Evolutionary conservation across 2,113 vertebrate species (phyloP).

Genomic region (Pedetes capensis): DNA sequence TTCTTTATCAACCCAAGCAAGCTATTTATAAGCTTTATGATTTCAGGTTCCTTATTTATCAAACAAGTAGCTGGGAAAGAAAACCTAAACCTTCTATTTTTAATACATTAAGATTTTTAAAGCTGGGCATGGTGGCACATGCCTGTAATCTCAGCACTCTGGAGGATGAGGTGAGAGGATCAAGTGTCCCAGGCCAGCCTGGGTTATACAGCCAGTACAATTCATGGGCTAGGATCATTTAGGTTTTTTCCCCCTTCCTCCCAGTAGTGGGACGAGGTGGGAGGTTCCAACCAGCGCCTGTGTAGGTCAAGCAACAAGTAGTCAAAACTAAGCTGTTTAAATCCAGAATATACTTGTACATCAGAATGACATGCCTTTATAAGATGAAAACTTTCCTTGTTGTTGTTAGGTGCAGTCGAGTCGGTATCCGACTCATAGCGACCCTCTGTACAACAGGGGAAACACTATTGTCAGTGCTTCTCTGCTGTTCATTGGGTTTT

Average conservation of each 20-base stretch:
- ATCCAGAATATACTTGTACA: slow-evolving; percentile 24
- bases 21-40: not conserved
- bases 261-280: too few relatives aligned
- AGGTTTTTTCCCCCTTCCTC: too few relatives aligned
- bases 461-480: too few relatives aligned
- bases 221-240: not conserved
- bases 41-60: slow-evolving; percentile 14
- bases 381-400: not conserved
- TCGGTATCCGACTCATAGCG: too few relatives aligned
- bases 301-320: slow-evolving; percentile 36
- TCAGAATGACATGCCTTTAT: slow-evolving; percentile 39
- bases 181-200: not conserved
- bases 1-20: slow-evolving; percentile 28
- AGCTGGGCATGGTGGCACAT: not conserved
- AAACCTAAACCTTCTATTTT: not conserved
- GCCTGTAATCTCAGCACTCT: not conserved
- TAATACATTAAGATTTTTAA: not conserved
- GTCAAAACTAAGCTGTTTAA: slow-evolving; percentile 30
- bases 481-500: too few relatives aligned
- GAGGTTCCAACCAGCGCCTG: too few relatives aligned
- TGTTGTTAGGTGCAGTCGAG: too few relatives aligned
- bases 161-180: not conserved
- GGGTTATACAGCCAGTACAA: not conserved
- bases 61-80: not conserved
- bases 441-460: too few relatives aligned